Percentiles rank a stretch among this genome's conserved stretches.
These are phyloP conservation scores for Callimorpha dominula DNA, from an alignment of 2,888 invertebrate species.

Conservation along the genomic window DNA sequence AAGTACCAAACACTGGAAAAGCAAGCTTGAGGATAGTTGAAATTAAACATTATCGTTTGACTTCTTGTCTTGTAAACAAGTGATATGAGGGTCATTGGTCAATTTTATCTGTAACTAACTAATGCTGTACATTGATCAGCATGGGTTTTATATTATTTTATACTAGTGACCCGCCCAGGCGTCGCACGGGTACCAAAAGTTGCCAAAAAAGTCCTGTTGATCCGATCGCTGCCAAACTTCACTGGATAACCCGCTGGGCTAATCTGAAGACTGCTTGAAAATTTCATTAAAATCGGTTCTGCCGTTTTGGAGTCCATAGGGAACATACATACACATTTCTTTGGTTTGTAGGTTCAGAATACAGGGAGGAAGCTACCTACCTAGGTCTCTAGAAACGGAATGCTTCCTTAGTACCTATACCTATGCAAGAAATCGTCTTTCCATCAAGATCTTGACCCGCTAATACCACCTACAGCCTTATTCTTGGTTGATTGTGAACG, in stretches of 20 bases:
- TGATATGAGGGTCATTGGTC: constrained; percentile 39
- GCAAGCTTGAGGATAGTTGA: neutral
- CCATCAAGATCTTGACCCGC: neutral
- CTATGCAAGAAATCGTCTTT: neutral
- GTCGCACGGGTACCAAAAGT: too few species aligned
- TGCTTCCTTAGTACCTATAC: too few species aligned
- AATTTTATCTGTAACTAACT: constrained; percentile 34
- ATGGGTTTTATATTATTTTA: constrained; percentile 4
- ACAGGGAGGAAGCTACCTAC: neutral
- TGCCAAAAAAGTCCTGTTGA: too few species aligned
- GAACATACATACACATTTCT: too few species aligned
- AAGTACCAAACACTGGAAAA: constrained; percentile 16
- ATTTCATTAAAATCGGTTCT: too few species aligned
- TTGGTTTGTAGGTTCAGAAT: neutral
- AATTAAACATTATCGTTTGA: constrained; percentile 13
- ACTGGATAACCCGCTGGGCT: too few species aligned
- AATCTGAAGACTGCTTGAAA: too few species aligned
- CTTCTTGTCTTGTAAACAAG: constrained; percentile 28
- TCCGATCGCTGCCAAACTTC: too few species aligned
- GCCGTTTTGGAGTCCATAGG: too few species aligned
- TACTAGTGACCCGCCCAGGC: neutral
- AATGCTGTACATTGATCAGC: constrained; percentile 39
- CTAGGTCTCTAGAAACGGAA: neutral
- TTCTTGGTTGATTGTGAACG: neutral
- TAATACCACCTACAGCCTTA: neutral